phyloP scores from a whole-genome alignment of 1,140 invertebrate species.

The Spodoptera frugiperda region DNA sequence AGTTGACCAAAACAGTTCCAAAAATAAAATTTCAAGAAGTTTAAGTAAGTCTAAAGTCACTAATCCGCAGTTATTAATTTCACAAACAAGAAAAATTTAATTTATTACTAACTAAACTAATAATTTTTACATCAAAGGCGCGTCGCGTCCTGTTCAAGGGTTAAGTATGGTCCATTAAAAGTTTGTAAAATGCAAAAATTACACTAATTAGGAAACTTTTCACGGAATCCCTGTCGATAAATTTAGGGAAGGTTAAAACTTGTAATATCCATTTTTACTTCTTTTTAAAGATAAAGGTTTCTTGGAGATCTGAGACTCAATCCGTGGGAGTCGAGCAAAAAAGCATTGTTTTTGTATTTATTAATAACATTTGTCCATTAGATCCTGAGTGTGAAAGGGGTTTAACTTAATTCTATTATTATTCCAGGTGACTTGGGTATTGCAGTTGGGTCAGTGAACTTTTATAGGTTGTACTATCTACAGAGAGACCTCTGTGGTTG shows the following conservation, averaged over 20 bases:
- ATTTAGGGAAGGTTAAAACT: conserved; percentile 5
- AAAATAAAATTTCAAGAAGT: not conserved
- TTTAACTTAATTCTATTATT: too few relatives aligned
- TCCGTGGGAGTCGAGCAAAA: too few relatives aligned
- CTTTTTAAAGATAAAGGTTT: not conserved
- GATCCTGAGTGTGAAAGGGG: too few relatives aligned
- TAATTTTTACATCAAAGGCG: conserved; percentile 17
- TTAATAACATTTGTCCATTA: too few relatives aligned
- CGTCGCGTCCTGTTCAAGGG: not conserved
- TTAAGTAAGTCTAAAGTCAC: too few relatives aligned
- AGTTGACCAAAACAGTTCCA: not conserved
- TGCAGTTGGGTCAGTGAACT: too few relatives aligned
- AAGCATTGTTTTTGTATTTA: too few relatives aligned
- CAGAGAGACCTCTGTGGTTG: too few relatives aligned
- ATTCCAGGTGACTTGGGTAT: too few relatives aligned
- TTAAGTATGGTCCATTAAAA: conserved; percentile 22
- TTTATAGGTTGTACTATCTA: too few relatives aligned
- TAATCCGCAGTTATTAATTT: not conserved
- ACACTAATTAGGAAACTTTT: conserved; percentile 25
- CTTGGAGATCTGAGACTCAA: too few relatives aligned
- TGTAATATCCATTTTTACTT: not conserved
- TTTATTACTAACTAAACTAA: conserved; percentile 16
- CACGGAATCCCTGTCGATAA: conserved; percentile 13
- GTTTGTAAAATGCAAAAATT: conserved; percentile 24
- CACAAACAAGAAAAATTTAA: not conserved